These are phyloP conservation scores for Cheilosia soror DNA, from an alignment of 2,888 invertebrate genomes.

Conservation along the genomic window DNA sequence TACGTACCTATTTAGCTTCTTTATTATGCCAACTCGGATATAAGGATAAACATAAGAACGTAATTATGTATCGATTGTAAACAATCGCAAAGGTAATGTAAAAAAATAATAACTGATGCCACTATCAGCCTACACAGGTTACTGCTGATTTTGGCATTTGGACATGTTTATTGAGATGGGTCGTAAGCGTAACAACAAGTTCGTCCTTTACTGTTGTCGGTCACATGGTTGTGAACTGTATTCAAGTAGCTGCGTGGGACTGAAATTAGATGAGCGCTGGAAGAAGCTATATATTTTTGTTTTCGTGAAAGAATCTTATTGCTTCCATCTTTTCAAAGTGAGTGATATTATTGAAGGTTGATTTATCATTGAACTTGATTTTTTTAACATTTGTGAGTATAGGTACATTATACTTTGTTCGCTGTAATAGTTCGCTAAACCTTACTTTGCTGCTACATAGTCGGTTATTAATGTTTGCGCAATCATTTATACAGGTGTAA, in stretches of 20 bases:
- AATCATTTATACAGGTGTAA: no score
- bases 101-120: conserved; percentile 8
- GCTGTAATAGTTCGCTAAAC: no score
- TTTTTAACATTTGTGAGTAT: no score
- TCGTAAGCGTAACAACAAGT: conserved; percentile 24
- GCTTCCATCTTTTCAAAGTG: no score
- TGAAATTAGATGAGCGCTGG: neutral
- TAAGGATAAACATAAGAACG: conserved; percentile 7
- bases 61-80: conserved; percentile 66
- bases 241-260: neutral
- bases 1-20: conserved; percentile 2
- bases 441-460: no score
- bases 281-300: neutral
- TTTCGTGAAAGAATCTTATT: neutral
- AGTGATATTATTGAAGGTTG: no score
- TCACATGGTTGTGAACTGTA: conserved; percentile 25
- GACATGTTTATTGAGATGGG: conserved; percentile 56
- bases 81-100: conserved; percentile 34
- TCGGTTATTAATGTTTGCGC: no score
- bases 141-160: conserved; percentile 62
- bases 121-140: conserved; percentile 27
- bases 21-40: conserved; percentile 20
- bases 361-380: no score
- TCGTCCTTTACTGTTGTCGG: conserved; percentile 5
- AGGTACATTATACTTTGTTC: no score